phyloP scores from a whole-genome alignment of 2,113 vertebrate species.

The Crypturellus undulatus region DNA sequence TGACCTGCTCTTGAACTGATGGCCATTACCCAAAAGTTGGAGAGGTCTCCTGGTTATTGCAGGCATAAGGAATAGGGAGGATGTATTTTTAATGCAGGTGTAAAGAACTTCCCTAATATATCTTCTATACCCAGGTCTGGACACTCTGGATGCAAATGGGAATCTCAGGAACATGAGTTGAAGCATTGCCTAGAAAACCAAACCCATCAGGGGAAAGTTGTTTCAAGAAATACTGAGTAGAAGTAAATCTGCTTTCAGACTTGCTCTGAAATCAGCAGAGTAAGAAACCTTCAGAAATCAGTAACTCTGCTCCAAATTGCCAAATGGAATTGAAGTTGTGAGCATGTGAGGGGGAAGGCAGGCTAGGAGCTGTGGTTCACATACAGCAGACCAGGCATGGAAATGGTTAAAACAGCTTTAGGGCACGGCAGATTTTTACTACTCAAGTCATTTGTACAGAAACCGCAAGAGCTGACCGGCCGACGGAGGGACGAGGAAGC shows the following conservation, averaged over 20 bases:
- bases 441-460: neutral
- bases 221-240: neutral
- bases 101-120: constrained; percentile 2
- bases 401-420: neutral
- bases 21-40: neutral
- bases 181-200: neutral
- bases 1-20: neutral
- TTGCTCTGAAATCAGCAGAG: no score
- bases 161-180: neutral
- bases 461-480: neutral
- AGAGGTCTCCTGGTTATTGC: constrained; percentile 12
- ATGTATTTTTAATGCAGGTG: neutral
- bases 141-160: neutral
- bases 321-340: neutral
- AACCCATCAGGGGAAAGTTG: neutral
- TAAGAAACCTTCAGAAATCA: no score
- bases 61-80: constrained; percentile 23
- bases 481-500: neutral
- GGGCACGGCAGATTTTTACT: neutral
- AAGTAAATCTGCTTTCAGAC: neutral
- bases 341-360: no score
- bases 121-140: neutral
- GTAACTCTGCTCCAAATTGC: neutral
- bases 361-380: neutral
- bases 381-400: neutral